Evolutionary conservation across 2,888 invertebrate genomes (phyloP).

Genomic region (Herminia tarsipennalis): DNA sequence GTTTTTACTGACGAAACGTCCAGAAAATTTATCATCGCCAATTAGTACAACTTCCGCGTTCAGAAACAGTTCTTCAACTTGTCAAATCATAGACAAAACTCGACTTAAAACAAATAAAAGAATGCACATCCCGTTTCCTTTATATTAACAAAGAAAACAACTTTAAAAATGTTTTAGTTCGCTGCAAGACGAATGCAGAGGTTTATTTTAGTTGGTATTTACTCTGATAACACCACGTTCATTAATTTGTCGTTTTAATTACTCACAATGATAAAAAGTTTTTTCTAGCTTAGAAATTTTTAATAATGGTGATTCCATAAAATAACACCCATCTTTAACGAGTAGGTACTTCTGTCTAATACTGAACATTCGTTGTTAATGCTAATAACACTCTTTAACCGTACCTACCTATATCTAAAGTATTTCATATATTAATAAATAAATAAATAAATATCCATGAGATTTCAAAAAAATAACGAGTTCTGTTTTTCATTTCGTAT

Average conservation of each 20-base stretch:
- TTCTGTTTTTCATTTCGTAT: too few species aligned
- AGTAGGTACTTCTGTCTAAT: too few species aligned
- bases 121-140: constrained; percentile 45
- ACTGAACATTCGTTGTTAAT: too few species aligned
- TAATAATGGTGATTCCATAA: too few species aligned
- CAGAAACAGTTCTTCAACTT: constrained; percentile 50
- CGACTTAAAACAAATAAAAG: constrained; percentile 46
- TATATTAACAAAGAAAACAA: constrained; percentile 44
- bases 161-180: constrained; percentile 20
- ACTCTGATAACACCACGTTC: constrained; percentile 29
- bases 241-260: constrained; percentile 31
- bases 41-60: constrained; percentile 74
- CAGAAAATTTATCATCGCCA: constrained; percentile 68
- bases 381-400: too few species aligned
- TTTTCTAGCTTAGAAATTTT: too few species aligned
- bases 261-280: constrained; percentile 26
- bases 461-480: too few species aligned
- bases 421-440: too few species aligned
- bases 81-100: constrained; percentile 54
- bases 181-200: constrained; percentile 23
- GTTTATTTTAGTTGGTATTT: constrained; percentile 31
- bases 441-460: too few species aligned
- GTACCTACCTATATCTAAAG: too few species aligned
- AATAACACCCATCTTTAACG: too few species aligned
- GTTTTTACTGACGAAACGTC: constrained; percentile 53